Evolutionary conservation across 2,888 invertebrate genomes (phyloP), one percentile per base, ranked within the genome.

Genomic region (Barypeithes pellucidus): DNA sequence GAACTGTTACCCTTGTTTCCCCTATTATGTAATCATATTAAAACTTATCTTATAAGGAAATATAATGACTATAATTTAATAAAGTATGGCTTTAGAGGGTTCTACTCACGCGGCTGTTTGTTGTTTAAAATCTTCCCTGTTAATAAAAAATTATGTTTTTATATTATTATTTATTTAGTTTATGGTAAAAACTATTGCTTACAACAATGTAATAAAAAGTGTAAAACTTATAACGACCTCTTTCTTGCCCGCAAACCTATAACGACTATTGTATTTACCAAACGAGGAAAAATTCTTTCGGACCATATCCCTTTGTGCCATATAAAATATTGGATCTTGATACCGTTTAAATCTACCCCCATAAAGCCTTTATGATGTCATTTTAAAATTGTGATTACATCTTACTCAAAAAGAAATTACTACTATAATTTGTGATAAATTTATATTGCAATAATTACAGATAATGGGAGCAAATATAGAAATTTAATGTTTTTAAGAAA

Each of bases 281-380:
- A 50, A 52, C 11, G 2, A 29, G 29, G 14, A 52, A 29, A 52
- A 24, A 29, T 29, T 29, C 52, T 29, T 29, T 52, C 29, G 52
- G 52, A 52, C 24, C 12, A 52, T 29, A 52, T 52, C 52, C 52
- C 29, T 52, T 52, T 52, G n/a, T 29, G 47, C 52, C 29, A 29
- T 52, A 14, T 29, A 24, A 29, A 29, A 52, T 52, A 52, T 52
- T 52, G 52, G 52, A 52, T 52, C 29, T 52, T 29, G 29, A 52
- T 8, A 29, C 29, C 52, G 24, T 52, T 52, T 52, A 52, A 52
- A 52, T 52, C 52, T 29, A 29, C 52, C 29, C 14, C 24, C 52
- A 52, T 52, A 52, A 52, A 52, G 8, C 52, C 14, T 52, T 52
- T 52, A 52, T 29, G 29, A 52, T 29, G 52, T 24, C 8, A 24